A percentile compares a stretch with the other conserved stretches of the same genome.
Evolutionary conservation across 2,113 vertebrate genomes (phyloP).

Genomic region (Corythoichthys intestinalis): DNA sequence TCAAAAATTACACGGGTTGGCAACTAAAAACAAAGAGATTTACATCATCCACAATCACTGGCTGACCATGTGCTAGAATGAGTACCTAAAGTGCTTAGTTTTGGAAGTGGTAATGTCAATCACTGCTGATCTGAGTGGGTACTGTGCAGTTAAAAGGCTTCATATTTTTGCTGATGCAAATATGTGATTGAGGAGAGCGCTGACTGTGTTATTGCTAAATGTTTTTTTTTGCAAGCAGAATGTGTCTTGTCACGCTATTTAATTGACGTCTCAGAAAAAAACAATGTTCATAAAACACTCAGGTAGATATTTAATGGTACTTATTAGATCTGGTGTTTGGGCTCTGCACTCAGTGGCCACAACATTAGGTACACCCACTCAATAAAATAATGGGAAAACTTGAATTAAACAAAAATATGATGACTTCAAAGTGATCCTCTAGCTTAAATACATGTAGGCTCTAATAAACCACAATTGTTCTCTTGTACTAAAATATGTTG

Average conservation of each 20-base stretch:
- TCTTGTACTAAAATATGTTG: no score
- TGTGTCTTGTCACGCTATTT: background rate
- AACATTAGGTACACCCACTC: background rate
- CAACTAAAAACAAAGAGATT: background rate
- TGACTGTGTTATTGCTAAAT: background rate
- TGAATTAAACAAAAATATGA: background rate
- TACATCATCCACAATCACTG: background rate
- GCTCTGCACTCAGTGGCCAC: background rate
- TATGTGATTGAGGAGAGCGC: background rate
- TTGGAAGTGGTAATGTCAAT: background rate
- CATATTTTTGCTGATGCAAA: background rate
- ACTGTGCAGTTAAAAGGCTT: background rate
- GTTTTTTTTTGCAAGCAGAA: background rate
- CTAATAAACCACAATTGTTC: no score
- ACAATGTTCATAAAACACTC: background rate
- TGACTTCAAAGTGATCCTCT: no score
- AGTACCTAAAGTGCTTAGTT: background rate
- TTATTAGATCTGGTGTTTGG: background rate
- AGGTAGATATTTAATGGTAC: background rate
- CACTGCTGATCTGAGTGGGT: background rate
- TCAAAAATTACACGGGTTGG: background rate
- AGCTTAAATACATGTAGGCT: no score
- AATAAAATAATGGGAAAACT: background rate
- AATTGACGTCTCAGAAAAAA: background rate
- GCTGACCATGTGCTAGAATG: background rate